These are phyloP conservation scores for Phenacoccus solenopsis DNA, from an alignment of 1,140 invertebrate genomes.

Conservation along the genomic window DNA sequence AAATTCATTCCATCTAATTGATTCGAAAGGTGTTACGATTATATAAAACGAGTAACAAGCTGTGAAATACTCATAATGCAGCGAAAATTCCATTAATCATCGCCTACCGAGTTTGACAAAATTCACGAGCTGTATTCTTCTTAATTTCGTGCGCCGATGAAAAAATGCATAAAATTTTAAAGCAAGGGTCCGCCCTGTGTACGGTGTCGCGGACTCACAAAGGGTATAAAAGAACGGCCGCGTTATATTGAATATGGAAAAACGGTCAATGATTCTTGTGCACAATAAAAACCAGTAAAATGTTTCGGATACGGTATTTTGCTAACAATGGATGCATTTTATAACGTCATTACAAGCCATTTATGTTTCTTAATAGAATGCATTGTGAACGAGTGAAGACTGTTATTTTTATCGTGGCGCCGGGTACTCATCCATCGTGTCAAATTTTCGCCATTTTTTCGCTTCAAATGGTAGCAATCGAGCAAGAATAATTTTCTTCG, in stretches of 20 bases:
- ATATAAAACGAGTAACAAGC: neutral
- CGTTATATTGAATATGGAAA: neutral
- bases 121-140: neutral
- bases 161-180: neutral
- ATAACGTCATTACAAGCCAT: constrained; percentile 1
- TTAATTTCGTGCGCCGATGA: neutral
- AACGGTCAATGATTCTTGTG: neutral
- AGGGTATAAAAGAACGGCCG: neutral
- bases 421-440: neutral
- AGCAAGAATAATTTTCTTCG: too few species aligned
- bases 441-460: too few species aligned
- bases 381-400: neutral
- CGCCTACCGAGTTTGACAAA: neutral
- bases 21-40: neutral
- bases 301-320: neutral
- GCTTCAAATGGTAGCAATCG: too few species aligned
- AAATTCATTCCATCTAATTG: neutral
- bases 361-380: neutral
- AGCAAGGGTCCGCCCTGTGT: neutral
- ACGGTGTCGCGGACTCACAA: neutral
- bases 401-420: neutral
- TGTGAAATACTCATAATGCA: neutral
- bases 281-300: neutral
- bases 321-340: neutral
- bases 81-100: neutral